phyloP scores from a whole-genome alignment of 2,888 invertebrate genomes.

The Cosmopolites sordidus region DNA sequence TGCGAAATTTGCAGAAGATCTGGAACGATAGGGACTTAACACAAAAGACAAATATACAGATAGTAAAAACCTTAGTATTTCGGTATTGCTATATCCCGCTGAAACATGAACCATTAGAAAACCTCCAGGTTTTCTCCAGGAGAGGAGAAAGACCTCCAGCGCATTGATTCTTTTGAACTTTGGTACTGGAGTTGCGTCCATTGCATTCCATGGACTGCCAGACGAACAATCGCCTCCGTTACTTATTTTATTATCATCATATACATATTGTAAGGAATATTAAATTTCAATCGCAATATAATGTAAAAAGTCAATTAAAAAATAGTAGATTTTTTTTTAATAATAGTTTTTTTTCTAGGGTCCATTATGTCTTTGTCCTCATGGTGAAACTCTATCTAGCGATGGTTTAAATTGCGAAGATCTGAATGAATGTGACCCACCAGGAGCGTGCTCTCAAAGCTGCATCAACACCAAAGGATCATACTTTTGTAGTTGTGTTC shows the following conservation, averaged over 20 bases:
- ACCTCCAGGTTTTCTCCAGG: too few species aligned
- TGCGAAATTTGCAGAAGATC: too few species aligned
- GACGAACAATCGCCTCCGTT: too few species aligned
- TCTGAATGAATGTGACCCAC: constrained; percentile 81
- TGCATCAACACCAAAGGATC: constrained; percentile 89
- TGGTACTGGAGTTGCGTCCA: too few species aligned
- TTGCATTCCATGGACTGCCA: too few species aligned
- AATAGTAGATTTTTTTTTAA: constrained; percentile 2
- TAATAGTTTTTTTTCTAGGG: constrained; percentile 51
- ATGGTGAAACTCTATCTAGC: constrained; percentile 72
- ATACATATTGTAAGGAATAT: neutral
- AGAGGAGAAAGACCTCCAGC: too few species aligned
- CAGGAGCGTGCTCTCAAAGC: constrained; percentile 85
- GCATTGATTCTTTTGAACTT: too few species aligned
- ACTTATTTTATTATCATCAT: constrained; percentile 8
- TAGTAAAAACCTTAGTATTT: too few species aligned
- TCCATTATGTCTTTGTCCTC: constrained; percentile 84
- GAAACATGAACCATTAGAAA: too few species aligned
- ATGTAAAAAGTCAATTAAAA: neutral
- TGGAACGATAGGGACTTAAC: too few species aligned
- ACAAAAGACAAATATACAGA: too few species aligned
- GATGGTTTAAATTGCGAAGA: constrained; percentile 73
- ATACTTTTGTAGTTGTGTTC: constrained; percentile 81
- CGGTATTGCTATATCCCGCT: too few species aligned
- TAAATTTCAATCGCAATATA: neutral